These are phyloP conservation scores for Pseudopleuronectes americanus DNA, from an alignment of 2,797 vertebrate species.

Conservation along the genomic window DNA sequence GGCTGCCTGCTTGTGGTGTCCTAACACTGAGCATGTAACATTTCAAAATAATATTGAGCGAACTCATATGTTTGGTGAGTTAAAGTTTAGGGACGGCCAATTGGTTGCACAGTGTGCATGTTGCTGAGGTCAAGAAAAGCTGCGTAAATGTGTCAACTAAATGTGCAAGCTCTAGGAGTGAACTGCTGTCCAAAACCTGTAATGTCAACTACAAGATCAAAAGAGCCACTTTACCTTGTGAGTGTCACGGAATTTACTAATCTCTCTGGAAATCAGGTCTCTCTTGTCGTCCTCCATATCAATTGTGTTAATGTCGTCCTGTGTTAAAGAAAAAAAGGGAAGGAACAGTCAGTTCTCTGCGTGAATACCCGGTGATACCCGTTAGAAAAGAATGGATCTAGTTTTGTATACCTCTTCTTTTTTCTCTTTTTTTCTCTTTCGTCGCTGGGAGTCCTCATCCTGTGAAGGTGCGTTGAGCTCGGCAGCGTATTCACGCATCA, in stretches of 20 bases:
- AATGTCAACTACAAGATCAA: conserved; percentile 73
- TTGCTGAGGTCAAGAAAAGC: conserved; percentile 54
- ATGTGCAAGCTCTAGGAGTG: conserved; percentile 70
- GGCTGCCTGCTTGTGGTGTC: conserved; percentile 51
- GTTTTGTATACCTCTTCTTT: conserved; percentile 92
- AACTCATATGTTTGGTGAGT: conserved; percentile 40
- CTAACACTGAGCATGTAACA: conserved; percentile 63
- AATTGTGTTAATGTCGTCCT: conserved; percentile 99
- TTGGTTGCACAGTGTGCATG: conserved; percentile 50
- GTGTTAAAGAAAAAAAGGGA: conserved; percentile 44
- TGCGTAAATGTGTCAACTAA: conserved; percentile 57
- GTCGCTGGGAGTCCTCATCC: conserved; percentile 94
- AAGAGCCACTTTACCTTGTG: conserved; percentile 96
- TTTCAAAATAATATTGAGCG: conserved; percentile 39
- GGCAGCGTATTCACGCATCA: conserved; percentile 96
- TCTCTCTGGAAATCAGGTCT: conserved; percentile 99
- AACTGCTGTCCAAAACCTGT: conserved; percentile 83
- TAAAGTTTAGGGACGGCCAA: conserved; percentile 54
- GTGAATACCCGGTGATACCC: neutral
- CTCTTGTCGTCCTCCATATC: conserved; percentile 99
- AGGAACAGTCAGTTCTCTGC: neutral
- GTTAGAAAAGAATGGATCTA: neutral
- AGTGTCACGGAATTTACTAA: conserved; percentile 99
- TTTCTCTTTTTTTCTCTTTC: conserved; percentile 98
- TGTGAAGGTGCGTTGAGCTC: conserved; percentile 96